Base-by-base conservation (phyloP, 2,888 invertebrate species). In the Schizaphis graminum region DNA sequence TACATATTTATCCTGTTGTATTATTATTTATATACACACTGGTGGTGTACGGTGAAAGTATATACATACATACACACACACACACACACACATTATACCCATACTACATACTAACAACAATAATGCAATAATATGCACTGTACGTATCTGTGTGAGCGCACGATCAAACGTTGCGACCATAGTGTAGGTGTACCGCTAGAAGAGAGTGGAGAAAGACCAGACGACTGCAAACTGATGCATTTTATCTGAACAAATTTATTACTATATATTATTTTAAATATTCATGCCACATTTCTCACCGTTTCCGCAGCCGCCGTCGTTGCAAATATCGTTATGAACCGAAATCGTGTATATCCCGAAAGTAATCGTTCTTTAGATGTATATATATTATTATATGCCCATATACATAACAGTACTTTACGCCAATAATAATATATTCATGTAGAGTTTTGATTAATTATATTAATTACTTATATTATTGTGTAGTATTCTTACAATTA, bases 131-230 rank as follows among this genome's bases (percentile, higher is more conserved):
- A 44, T 91, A 49, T 47, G 47, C 35, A 87, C 87, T 87, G 47
- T 61, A 8, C 16, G 53, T 57, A 41, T 41, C 41, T 28, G 44
- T 47, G 91, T 57, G 44, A 56, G 44, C 28, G 24, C n/a, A n/a
- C 86, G 84, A 91, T 61, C 84, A 57, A 91, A 91, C 84, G 53
- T 21, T 11, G 77, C 67, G 90, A 77, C 24, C 89, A n/a, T 26
- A 28, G 57, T 89, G 89, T 61, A n/a, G 57, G 44, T 26, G 57
- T 57, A 57, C 28, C 47, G 90, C 47, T 35, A 90, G 67, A 90
- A 90, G 49, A 67, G 90, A 90, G 61, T 16, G 28, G 91, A 91
- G 91, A 91, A 91, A 91, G 91, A 88, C 67, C 88, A 44, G 77
- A 24, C 28, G 49, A 44, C 35, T 47, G n/a, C 49, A 91, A 24